Conservation (phyloP, 1,140 invertebrate species). For the Zelostemma sp. region DNA sequence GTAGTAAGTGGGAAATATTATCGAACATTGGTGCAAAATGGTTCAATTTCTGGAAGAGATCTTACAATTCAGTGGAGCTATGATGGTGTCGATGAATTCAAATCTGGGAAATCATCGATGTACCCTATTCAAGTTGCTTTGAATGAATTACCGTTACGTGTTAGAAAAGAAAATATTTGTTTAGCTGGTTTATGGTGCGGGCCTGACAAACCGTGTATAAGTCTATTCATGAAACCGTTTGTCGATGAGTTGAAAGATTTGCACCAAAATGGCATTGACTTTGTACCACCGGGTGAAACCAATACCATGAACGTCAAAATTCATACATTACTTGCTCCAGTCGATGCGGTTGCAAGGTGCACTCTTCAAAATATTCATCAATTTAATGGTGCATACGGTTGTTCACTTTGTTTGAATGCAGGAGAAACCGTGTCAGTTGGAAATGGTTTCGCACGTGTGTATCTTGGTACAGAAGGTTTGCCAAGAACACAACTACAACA, state of each 20-base stretch:
- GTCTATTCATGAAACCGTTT: constrained; percentile 4
- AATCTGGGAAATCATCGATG: neutral
- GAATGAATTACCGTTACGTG: constrained; percentile 9
- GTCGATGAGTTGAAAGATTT: neutral
- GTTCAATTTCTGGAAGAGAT: constrained; percentile 2
- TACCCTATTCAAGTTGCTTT: constrained; percentile 6
- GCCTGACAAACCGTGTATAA: neutral
- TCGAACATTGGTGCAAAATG: neutral
- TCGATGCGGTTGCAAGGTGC: neutral
- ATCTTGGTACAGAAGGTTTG: no score
- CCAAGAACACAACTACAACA: no score
- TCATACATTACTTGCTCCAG: neutral
- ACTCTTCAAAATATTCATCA: neutral
- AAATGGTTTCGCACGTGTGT: neutral
- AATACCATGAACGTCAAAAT: neutral
- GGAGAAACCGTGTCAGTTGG: constrained; percentile 1
- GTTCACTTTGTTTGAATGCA: constrained; percentile 3
- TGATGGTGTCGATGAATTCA: neutral
- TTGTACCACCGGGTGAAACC: neutral
- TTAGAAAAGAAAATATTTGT: constrained; percentile 5
- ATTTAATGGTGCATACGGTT: constrained; percentile 7
- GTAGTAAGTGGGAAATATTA: constrained; percentile 1
- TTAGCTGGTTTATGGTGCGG: constrained; percentile 7
- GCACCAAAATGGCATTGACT: neutral
- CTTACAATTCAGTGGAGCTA: constrained; percentile 6